These are phyloP conservation scores for Ernsta delagoae DNA, from an alignment of 2,888 invertebrate species.

Conservation along the genomic window DNA sequence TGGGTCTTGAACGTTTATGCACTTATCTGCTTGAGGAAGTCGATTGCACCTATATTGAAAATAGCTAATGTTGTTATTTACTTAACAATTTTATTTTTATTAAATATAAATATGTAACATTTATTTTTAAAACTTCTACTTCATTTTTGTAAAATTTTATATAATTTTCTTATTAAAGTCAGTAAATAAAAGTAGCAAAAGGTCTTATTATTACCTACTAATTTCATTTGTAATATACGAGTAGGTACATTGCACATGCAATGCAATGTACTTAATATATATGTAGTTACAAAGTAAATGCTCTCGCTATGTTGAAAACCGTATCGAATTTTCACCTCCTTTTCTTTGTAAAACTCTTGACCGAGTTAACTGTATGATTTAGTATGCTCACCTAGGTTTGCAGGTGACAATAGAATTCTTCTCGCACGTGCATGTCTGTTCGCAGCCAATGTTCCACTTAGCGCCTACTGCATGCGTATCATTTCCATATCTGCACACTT, in stretches of 20 bases:
- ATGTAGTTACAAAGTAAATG: too few relatives aligned
- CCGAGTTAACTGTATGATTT: background rate
- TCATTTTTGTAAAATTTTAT: too few relatives aligned
- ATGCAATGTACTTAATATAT: too few relatives aligned
- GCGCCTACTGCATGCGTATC: conserved; percentile 89
- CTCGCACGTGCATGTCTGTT: conserved; percentile 91
- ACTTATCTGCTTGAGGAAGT: conserved; percentile 87
- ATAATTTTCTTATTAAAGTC: too few relatives aligned
- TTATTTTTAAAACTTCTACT: too few relatives aligned
- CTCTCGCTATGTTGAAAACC: conserved; percentile 4
- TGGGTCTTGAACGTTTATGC: conserved; percentile 92
- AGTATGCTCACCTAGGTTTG: conserved; percentile 83
- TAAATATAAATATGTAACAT: too few relatives aligned
- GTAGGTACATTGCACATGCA: too few relatives aligned
- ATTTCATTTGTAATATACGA: too few relatives aligned
- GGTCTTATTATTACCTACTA: too few relatives aligned
- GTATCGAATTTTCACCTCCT: conserved; percentile 5
- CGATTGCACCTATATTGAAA: conserved; percentile 83
- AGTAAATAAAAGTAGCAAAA: too few relatives aligned
- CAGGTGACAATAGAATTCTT: conserved; percentile 90
- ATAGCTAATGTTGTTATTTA: background rate
- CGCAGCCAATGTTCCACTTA: conserved; percentile 92
- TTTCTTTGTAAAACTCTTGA: conserved; percentile 5
- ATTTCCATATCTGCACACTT: conserved; percentile 86
- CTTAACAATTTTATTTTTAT: too few relatives aligned